phyloP scores from a whole-genome alignment of 2,113 vertebrate genomes.

The Ctenodactylus gundi region DNA sequence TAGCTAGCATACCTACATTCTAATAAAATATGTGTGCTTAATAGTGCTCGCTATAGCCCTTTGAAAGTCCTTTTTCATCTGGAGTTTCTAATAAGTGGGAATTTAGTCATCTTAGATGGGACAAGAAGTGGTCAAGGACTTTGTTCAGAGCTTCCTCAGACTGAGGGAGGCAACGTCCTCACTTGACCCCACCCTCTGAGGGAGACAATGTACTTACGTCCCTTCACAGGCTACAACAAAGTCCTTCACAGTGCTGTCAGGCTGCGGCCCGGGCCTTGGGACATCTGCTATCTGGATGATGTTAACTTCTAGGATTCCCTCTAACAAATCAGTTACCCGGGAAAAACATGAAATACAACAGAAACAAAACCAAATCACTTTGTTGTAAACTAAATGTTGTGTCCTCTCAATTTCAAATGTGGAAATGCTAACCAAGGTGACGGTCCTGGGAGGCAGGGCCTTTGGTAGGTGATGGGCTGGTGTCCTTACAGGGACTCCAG shows the following conservation, averaged over 20 bases:
- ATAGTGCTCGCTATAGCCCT: background rate
- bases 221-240: conserved; percentile 93
- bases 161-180: no score
- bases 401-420: background rate
- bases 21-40: background rate
- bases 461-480: background rate
- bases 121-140: background rate
- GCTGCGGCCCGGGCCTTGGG: conserved; percentile 79
- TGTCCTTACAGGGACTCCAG: background rate
- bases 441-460: background rate
- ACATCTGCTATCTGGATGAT: conserved; percentile 85
- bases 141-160: background rate
- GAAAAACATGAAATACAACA: background rate
- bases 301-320: conserved; percentile 85
- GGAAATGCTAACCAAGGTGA: background rate
- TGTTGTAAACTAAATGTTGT: background rate
- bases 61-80: background rate
- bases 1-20: background rate
- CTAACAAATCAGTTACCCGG: conserved; percentile 76
- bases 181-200: background rate
- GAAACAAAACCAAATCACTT: background rate
- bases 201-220: conserved; percentile 83
- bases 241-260: conserved; percentile 87
- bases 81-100: background rate
- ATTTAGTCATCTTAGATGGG: background rate